Conservation (phyloP, 2,888 invertebrate species). For the Mycogona germanica region DNA sequence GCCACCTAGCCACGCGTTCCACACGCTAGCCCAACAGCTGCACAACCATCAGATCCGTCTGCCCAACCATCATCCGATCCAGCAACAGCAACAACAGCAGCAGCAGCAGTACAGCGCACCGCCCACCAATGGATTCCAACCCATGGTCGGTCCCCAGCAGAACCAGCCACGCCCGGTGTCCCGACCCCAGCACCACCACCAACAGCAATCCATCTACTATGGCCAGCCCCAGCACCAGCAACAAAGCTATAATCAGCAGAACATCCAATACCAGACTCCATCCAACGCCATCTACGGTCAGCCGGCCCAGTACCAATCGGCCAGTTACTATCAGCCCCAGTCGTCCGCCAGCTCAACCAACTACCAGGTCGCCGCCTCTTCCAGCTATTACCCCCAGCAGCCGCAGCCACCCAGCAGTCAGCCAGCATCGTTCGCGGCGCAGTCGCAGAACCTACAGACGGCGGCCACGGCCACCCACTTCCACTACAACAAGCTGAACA, state of each 20-base stretch:
- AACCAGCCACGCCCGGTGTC: background rate
- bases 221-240: background rate
- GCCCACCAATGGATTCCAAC: background rate
- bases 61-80: conserved; percentile 1
- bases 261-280: background rate
- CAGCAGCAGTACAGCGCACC: conserved; percentile 2
- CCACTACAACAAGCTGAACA: conserved; percentile 1
- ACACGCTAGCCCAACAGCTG: background rate
- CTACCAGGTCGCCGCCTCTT: background rate
- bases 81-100: background rate
- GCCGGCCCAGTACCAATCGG: background rate
- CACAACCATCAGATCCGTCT: background rate
- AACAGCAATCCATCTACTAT: background rate
- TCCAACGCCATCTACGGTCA: background rate
- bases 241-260: conserved; percentile 1
- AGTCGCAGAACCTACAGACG: too few relatives aligned
- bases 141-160: background rate
- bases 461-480: too few relatives aligned
- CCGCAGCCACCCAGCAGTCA: background rate
- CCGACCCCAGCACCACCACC: background rate
- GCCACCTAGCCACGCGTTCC: too few relatives aligned
- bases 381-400: background rate
- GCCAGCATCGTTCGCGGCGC: too few relatives aligned
- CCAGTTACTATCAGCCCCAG: background rate
- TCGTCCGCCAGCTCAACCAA: background rate